Base-by-base conservation (phyloP, 92 coral and sea anemone genomes). In the Phenganax subtilis region DNA sequence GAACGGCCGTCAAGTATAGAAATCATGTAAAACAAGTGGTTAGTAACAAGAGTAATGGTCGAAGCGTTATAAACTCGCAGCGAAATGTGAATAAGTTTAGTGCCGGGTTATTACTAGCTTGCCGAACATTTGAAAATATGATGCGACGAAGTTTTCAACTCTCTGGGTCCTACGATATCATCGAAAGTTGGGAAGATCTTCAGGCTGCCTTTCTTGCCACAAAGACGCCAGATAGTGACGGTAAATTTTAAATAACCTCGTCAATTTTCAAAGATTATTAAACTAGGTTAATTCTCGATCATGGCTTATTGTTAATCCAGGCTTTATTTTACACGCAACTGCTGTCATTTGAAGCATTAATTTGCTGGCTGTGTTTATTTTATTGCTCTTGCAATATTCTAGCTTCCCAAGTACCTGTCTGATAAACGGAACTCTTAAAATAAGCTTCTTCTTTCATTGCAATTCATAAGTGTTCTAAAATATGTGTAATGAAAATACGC, bases 131-230 rank as follows among this genome's bases (percentile, higher is more conserved):
- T 63, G 74, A 79, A 54, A 79, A 64, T 15, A 96, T 96, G 99
- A 96, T 96, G 75, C 96, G 99, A 55, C 85, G 99, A 44, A 96
- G 99, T 66, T 96, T 96, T 81, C 99, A 96, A 84, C 96, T 96
- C 30, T 96, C 99, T 47, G 99, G 99, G 10, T 96, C 99, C 2
- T 96, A 96, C 85, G 99, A 96, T 89, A 93, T 96, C 53, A 96
- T 96, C 77, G 92, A 58, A 54, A 62, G 57, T 17, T 79, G 83
- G 83, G 83, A 79, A 64, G 83, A 79, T 51, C 62, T 79, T 12
- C 81, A 76, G 30, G 54, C 54, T 2, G 71, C 68, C 31, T 27
- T 68, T 57, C 72, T 68, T 73, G 83, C 51, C 29, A 29, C 57
- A 62, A 52, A 54, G 72, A 79, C 73, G 74, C 73, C 83, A 56